Evolutionary conservation across 2,888 invertebrate species (phyloP), one percentile per base, ranked within the genome.

Genomic region (Tetramorium bicarinatum): DNA sequence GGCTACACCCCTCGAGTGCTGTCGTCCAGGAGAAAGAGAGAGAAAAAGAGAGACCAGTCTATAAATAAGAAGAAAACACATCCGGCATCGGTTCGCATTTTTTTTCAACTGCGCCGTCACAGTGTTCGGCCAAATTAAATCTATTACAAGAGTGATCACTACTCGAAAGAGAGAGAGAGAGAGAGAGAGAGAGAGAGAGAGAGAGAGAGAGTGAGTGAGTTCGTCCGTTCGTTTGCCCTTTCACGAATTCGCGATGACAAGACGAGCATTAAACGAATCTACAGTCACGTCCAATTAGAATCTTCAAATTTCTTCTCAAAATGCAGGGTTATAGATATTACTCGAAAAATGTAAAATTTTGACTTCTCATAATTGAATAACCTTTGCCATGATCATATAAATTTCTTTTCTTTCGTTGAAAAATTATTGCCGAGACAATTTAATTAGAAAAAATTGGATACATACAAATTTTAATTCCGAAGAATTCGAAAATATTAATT

Each of bases 1-100:
- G 80, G 82, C 64, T 82, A 83, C 80, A 72, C 88, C 83, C 84
- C 66, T 86, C 82, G 66, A 83, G 21, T 66, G 56, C n/a, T 47
- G 67, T 38, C 44, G 38, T 59, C 25, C 47, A 71, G 21, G 18
- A 34, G 47, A 54, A 6, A 21, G n/a, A 34, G 41, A 18, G n/a
- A 38, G 25, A 38, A 15, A 64, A n/a, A 54, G 41, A 67, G 34
- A 59, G 13, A 11, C 11, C 29, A 64, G 76, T 82, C 67, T 75
- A 75, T 80, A 84, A 80, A 75, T 84, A 84, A 71, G 49, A 64
- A 66, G 59, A 59, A 62, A 83, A 79, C 62, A 29, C 66, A 29
- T 29, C 15, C 54, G 44, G 38, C 64, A 62, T 25, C 34, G 69
- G 38, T 44, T 69, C 54, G 52, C 76, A 75, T 82, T 67, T 82